A percentile compares a stretch with the other conserved stretches of the same genome.
These are phyloP conservation scores for Conops quadrifasciatus DNA, from an alignment of 2,888 invertebrate genomes.

Conservation along the genomic window DNA sequence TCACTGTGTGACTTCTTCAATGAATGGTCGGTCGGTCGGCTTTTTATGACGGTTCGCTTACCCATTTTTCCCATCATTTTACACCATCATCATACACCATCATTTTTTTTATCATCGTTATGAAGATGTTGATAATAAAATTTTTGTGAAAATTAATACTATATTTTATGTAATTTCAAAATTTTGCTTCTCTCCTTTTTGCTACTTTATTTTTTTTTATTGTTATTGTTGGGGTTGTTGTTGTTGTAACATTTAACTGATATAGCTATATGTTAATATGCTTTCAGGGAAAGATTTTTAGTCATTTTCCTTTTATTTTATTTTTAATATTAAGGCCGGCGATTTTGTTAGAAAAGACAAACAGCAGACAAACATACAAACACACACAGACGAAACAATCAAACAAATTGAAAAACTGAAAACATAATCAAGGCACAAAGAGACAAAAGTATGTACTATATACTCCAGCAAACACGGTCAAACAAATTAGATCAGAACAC, in stretches of 20 bases:
- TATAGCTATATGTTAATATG: not conserved
- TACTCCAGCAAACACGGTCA: too few species aligned
- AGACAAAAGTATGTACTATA: too few species aligned
- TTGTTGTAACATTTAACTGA: too few species aligned
- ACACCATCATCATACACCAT: too few species aligned
- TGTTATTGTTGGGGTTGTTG: not conserved
- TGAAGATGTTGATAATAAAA: constrained; percentile 20
- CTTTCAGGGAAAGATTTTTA: not conserved
- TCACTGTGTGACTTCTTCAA: too few species aligned
- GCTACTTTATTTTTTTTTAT: constrained; percentile 4
- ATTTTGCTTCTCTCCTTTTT: not conserved
- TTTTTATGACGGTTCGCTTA: too few species aligned
- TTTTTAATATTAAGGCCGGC: not conserved
- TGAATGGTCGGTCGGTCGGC: too few species aligned
- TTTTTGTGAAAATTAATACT: constrained; percentile 11
- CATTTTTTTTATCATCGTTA: not conserved
- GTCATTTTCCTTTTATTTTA: not conserved
- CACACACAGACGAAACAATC: not conserved
- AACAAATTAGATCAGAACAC: too few species aligned
- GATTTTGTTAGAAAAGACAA: not conserved
- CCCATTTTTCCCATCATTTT: too few species aligned
- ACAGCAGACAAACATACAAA: too few species aligned
- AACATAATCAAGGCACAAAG: too few species aligned
- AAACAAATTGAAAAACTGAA: not conserved
- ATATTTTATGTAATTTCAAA: not conserved